These are phyloP conservation scores for Ammodytes marinus DNA, from an alignment of 2,113 vertebrate species.

Conservation along the genomic window DNA sequence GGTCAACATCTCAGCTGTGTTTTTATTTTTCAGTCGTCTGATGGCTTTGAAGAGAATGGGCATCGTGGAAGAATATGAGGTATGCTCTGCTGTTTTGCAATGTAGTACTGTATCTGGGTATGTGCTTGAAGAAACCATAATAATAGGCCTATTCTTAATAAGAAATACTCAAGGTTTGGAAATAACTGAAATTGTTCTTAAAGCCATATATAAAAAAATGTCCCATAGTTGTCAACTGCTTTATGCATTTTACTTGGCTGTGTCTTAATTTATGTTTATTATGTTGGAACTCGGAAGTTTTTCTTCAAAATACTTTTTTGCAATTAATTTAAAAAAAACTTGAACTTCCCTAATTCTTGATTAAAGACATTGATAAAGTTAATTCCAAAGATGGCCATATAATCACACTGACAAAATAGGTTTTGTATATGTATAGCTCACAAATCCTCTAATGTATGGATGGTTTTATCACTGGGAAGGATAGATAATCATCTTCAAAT, in stretches of 20 bases:
- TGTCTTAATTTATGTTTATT: too few relatives aligned
- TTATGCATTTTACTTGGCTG: background rate
- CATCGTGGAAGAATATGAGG: constrained; percentile 97
- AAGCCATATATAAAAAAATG: background rate
- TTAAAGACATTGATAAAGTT: background rate
- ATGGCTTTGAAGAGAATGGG: constrained; percentile 99
- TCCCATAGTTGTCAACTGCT: too few relatives aligned
- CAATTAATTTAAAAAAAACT: background rate
- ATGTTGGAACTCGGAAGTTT: too few relatives aligned
- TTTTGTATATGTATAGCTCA: background rate
- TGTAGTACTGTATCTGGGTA: background rate
- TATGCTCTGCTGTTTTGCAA: constrained; percentile 60
- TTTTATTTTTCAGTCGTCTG: constrained; percentile 88
- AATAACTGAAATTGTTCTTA: background rate
- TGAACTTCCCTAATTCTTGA: background rate
- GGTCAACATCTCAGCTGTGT: constrained; percentile 48
- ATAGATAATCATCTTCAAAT: background rate
- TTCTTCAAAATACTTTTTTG: background rate
- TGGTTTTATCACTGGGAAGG: background rate
- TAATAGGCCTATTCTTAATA: too few relatives aligned
- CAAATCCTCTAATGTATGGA: too few relatives aligned
- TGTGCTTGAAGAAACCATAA: background rate
- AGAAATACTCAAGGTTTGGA: background rate
- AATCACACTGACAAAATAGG: background rate
- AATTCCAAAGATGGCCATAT: background rate